Base-by-base conservation (phyloP, 2,113 vertebrate genomes). In the Puma concolor region DNA sequence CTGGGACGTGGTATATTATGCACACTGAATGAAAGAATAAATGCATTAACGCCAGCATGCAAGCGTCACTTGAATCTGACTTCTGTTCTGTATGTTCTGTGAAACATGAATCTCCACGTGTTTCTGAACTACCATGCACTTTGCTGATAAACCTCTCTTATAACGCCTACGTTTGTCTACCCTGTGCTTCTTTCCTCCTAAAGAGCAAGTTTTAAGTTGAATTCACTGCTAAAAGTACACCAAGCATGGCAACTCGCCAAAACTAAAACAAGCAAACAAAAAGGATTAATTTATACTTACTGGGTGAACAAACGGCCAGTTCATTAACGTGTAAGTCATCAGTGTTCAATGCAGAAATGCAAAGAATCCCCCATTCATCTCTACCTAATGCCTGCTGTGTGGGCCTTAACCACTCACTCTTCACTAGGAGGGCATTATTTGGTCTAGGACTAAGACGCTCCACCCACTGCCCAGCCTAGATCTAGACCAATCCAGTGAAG, bases 1-100 rank as follows among this genome's bases (percentile, higher is more conserved):
- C 16, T 31, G 52, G 44, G 36, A 2, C 1, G 7, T 0, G 36
- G 67, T 0, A 50, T 21, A 14, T 4, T 13, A 17, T 12, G n/a
- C 7, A 33, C 17, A 8, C 9, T 19, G 33, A 44, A 85, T 9
- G 10, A 27, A 54, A 33, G 48, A 19, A 50, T 48, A 17, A 84
- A 63, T 13, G n/a, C 4, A 21, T 23, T 52, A 9, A 17, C 0
- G 1, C 0, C 5, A 79, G 31, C 84, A 36, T 11, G 33, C 66
- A 60, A 67, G 67, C 12, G 1, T 64, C 33, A 27, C 48, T 14
- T 33, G 50, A 79, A 87, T 41, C 44, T 7, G 33, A 31, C 36
- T 4, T 52, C 48, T 16, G 38, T 33, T 13, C 63, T 52, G 38
- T 7, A 17, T 10, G 9, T 44, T 36, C 29, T 29, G 1, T 67